Evolutionary conservation across 2,888 invertebrate genomes (phyloP).

Genomic region (Drosophila robusta): DNA sequence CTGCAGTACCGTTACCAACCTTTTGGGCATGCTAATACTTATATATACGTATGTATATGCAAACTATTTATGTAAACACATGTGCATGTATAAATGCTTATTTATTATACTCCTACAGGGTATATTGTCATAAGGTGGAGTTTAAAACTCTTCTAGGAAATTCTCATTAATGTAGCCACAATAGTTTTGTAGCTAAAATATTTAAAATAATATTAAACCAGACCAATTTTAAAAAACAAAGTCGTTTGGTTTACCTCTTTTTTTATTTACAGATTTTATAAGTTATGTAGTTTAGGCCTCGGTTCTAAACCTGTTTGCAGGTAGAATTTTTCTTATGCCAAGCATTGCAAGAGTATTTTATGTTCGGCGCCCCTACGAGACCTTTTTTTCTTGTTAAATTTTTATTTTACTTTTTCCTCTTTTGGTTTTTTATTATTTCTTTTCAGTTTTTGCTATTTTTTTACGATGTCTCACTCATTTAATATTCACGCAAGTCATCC

Average conservation of each 20-base stretch:
- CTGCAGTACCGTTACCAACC: conserved; percentile 47
- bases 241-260: too few species aligned
- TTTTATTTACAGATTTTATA: too few species aligned
- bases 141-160: too few species aligned
- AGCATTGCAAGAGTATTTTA: not conserved
- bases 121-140: not conserved
- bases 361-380: not conserved
- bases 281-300: too few species aligned
- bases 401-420: not conserved
- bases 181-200: too few species aligned
- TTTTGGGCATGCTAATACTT: conserved; percentile 41
- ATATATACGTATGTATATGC: conserved; percentile 16
- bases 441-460: conserved; percentile 16
- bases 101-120: not conserved
- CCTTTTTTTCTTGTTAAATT: not conserved
- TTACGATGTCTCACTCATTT: conserved; percentile 57
- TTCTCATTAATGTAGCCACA: not conserved
- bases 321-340: not conserved
- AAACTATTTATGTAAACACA: conserved; percentile 25
- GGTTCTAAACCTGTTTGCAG: too few species aligned
- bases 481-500: conserved; percentile 68
- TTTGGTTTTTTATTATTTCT: conserved; percentile 9
- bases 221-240: too few species aligned
- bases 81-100: not conserved
- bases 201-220: too few species aligned